These are phyloP conservation scores for Cavia porcellus DNA, from an alignment of 2,113 vertebrate species.

Conservation along the genomic window DNA sequence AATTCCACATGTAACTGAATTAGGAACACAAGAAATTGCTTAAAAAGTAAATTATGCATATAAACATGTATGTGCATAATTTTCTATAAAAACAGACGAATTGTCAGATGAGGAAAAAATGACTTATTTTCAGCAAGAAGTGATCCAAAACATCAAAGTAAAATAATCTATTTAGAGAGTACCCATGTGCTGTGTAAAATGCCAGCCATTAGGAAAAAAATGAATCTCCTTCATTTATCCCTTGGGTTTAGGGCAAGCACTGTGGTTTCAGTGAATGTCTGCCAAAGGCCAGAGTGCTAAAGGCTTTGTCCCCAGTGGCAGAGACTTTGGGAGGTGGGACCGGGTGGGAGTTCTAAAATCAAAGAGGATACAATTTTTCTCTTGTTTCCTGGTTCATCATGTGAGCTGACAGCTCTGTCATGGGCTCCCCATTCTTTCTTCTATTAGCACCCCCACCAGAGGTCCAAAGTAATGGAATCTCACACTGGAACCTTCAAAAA, in stretches of 20 bases:
- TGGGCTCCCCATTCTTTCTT: fast-evolving
- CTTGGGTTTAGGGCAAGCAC: background rate
- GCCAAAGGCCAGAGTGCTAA: background rate
- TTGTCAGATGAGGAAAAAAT: background rate
- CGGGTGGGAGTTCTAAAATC: background rate
- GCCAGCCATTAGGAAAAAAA: background rate
- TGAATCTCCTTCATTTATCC: background rate
- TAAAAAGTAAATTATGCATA: conserved; percentile 28
- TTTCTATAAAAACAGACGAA: conserved; percentile 47
- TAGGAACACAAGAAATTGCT: conserved; percentile 26
- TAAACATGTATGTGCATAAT: background rate
- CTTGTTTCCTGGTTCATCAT: background rate
- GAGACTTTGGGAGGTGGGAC: background rate
- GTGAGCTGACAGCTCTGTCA: background rate
- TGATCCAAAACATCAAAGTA: conserved; percentile 31
- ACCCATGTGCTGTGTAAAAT: background rate
- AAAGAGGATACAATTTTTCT: background rate
- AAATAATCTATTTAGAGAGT: conserved; percentile 32
- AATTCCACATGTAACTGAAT: background rate
- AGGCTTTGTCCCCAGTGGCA: background rate
- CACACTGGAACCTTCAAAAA: background rate
- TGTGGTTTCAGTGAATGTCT: background rate
- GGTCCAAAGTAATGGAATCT: background rate
- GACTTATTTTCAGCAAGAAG: conserved; percentile 22
- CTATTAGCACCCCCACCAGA: background rate